phyloP scores from a whole-genome alignment of 2,888 invertebrate genomes.

The Escarpia spicata region DNA sequence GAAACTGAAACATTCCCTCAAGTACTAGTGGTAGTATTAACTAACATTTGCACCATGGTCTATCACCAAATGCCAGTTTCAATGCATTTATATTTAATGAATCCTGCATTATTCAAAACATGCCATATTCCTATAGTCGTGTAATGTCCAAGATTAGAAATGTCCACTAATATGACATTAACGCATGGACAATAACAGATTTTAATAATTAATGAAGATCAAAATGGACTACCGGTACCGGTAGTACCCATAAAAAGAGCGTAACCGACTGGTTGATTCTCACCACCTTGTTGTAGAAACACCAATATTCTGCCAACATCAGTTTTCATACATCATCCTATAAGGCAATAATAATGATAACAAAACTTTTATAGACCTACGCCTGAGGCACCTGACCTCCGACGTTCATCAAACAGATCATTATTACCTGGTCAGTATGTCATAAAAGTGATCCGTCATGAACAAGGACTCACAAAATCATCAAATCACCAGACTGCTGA shows the following conservation, averaged over 20 bases:
- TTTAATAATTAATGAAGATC: neutral
- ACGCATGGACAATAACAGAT: neutral
- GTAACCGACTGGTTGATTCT: neutral
- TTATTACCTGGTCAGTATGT: too few relatives aligned
- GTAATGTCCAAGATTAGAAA: neutral
- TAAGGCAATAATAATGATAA: too few relatives aligned
- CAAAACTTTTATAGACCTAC: too few relatives aligned
- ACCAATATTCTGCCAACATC: neutral
- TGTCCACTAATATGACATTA: neutral
- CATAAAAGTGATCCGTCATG: too few relatives aligned
- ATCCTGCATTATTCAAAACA: neutral
- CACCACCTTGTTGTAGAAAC: neutral
- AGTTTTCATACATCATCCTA: too few relatives aligned
- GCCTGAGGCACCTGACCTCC: too few relatives aligned
- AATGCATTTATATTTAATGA: neutral
- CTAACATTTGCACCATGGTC: neutral
- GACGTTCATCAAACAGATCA: too few relatives aligned
- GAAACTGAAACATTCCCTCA: neutral
- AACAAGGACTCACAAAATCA: too few relatives aligned
- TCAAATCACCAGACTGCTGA: too few relatives aligned
- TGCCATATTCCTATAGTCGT: neutral
- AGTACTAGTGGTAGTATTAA: neutral
- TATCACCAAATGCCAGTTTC: neutral
- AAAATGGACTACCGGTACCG: too few relatives aligned
- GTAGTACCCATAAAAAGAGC: neutral